A percentile compares a stretch with the other conserved stretches of the same genome.
These are phyloP conservation scores for Arctia plantaginis DNA, from an alignment of 2,888 invertebrate genomes.

Conservation along the genomic window DNA sequence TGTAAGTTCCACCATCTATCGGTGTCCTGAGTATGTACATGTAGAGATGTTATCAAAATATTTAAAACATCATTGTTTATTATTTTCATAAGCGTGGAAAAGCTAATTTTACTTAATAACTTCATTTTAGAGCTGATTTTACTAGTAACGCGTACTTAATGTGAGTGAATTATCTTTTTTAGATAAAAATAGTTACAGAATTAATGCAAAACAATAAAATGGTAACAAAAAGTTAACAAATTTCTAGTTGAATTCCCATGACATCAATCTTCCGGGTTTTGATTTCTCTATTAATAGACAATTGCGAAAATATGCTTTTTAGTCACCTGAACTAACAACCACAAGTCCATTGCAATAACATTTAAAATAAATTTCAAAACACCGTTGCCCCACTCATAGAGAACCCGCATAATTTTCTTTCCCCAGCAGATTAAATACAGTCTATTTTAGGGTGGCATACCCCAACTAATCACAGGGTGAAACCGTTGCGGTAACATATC, in stretches of 20 bases:
- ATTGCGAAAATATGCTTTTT: constrained; percentile 65
- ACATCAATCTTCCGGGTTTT: constrained; percentile 80
- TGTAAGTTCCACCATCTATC: no score
- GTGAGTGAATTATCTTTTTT: background rate
- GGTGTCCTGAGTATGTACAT: no score
- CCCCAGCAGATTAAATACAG: constrained; percentile 67
- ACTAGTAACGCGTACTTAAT: background rate
- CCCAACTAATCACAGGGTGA: constrained; percentile 63
- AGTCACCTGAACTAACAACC: constrained; percentile 31
- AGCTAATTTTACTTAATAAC: background rate
- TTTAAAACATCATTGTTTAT: no score
- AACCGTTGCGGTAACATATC: constrained; percentile 37
- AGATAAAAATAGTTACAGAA: background rate
- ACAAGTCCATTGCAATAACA: constrained; percentile 33
- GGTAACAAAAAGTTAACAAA: constrained; percentile 58
- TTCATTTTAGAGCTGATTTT: no score
- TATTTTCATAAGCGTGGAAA: no score
- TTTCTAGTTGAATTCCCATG: constrained; percentile 78
- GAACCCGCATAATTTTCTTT: constrained; percentile 76
- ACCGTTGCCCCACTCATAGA: constrained; percentile 58
- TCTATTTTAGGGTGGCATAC: constrained; percentile 64
- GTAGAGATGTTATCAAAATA: no score
- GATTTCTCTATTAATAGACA: constrained; percentile 76
- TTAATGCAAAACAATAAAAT: background rate
- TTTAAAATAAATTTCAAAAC: constrained; percentile 41